Evolutionary conservation across 2,888 invertebrate species (phyloP).

Genomic region (Metallyticus violacea): DNA sequence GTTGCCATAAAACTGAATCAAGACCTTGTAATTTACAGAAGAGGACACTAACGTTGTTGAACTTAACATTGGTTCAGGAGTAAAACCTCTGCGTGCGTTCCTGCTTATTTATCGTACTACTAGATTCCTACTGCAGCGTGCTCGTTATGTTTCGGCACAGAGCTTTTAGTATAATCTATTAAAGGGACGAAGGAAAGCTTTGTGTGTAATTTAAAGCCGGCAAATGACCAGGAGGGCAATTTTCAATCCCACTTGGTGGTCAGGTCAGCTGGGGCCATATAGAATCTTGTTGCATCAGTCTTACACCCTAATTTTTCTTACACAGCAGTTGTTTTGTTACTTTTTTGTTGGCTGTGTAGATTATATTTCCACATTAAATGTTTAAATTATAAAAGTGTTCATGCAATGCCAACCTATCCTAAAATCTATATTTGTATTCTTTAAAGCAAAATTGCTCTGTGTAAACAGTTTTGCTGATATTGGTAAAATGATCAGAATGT

Average conservation of each 20-base stretch:
- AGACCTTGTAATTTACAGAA: background rate
- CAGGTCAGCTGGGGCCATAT: background rate
- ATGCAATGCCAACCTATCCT: too few relatives aligned
- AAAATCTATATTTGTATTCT: too few relatives aligned
- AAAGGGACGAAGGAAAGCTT: background rate
- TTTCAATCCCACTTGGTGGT: conserved; percentile 4
- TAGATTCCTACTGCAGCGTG: background rate
- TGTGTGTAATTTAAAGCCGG: conserved; percentile 1
- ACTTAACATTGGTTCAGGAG: too few relatives aligned
- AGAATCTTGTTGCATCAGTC: too few relatives aligned
- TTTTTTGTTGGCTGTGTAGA: too few relatives aligned
- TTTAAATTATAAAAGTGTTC: too few relatives aligned
- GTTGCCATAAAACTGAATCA: background rate
- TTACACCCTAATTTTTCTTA: too few relatives aligned
- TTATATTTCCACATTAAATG: too few relatives aligned
- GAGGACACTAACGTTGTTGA: background rate
- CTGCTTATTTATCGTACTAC: background rate
- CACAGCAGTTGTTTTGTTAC: too few relatives aligned
- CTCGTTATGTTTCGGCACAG: background rate
- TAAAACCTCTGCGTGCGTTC: background rate
- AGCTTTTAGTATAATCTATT: background rate
- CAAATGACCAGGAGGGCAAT: background rate
- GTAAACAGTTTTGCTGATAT: too few relatives aligned
- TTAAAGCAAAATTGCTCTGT: too few relatives aligned
- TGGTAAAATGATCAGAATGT: too few relatives aligned